Conservation (phyloP, 2,113 vertebrate species). For the Maccullochella peelii region DNA sequence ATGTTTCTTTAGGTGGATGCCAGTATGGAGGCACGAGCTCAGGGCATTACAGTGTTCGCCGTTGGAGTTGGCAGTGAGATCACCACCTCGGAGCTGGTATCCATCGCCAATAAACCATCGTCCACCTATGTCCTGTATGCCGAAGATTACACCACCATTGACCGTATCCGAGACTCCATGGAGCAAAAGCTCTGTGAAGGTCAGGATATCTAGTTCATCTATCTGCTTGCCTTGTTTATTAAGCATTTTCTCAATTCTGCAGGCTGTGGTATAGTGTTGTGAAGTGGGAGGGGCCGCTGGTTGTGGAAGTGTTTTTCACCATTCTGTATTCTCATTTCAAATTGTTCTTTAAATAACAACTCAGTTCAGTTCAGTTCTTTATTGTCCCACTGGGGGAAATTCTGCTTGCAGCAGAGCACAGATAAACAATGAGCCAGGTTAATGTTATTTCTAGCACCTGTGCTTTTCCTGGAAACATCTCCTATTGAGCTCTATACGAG, state of each 20-base stretch:
- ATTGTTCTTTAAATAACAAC: neutral
- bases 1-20: slow-evolving; percentile 71
- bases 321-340: neutral
- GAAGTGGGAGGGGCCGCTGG: neutral
- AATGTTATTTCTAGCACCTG: neutral
- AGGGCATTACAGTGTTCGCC: slow-evolving; percentile 84
- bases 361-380: no score
- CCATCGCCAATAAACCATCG: slow-evolving; percentile 85
- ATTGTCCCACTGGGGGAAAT: no score
- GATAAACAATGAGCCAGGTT: no score
- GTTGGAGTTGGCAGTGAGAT: slow-evolving; percentile 87
- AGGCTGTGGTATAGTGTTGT: neutral
- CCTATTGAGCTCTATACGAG: neutral
- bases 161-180: slow-evolving; percentile 84
- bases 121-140: slow-evolving; percentile 84
- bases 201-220: slow-evolving; percentile 23
- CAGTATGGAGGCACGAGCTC: slow-evolving; percentile 80
- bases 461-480: neutral
- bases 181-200: slow-evolving; percentile 88
- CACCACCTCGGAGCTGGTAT: slow-evolving; percentile 83
- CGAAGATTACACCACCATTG: slow-evolving; percentile 85
- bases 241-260: neutral
- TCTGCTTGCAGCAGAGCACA: no score
- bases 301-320: neutral
- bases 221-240: neutral